Percentiles rank a stretch among this genome's conserved stretches.
Conservation (phyloP, 2,113 vertebrate species). For the Takifugu bimaculatus region DNA sequence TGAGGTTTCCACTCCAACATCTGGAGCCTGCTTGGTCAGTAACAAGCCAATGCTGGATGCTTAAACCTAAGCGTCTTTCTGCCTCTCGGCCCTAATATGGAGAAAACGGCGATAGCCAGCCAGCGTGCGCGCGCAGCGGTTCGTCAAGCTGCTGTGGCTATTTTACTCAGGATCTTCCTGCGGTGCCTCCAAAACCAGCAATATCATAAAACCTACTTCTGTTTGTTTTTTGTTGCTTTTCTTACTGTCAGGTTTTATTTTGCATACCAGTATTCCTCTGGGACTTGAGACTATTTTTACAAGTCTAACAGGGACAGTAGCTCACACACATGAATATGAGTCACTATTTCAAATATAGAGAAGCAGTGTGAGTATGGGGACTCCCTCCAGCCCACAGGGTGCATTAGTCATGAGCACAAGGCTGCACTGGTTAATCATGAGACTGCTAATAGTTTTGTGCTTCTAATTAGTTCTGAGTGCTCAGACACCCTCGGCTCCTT, state of each 20-base stretch:
- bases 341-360: conserved; percentile 60
- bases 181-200: not conserved
- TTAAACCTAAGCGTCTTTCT: conserved; percentile 36
- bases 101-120: conserved; percentile 33
- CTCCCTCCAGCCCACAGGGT: conserved; percentile 45
- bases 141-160: too few species aligned
- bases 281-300: conserved; percentile 24
- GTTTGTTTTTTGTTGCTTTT: not conserved
- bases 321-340: conserved; percentile 54
- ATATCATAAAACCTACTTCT: too few species aligned
- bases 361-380: conserved; percentile 27
- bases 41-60: conserved; percentile 25
- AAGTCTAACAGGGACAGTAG: conserved; percentile 23
- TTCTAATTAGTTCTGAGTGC: too few species aligned
- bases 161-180: not conserved
- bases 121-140: not conserved
- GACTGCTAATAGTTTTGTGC: conserved; percentile 22
- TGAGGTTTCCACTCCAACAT: conserved; percentile 55
- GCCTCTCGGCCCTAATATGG: conserved; percentile 57
- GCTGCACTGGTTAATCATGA: conserved; percentile 51
- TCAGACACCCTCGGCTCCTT: too few species aligned
- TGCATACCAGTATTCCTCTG: not conserved
- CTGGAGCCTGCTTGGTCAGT: conserved; percentile 44
- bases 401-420: conserved; percentile 64
- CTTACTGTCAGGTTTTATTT: not conserved